Percentiles rank a stretch among this genome's conserved stretches.
Conservation (phyloP, 2,888 invertebrate genomes). For the Endotricha flammealis region DNA sequence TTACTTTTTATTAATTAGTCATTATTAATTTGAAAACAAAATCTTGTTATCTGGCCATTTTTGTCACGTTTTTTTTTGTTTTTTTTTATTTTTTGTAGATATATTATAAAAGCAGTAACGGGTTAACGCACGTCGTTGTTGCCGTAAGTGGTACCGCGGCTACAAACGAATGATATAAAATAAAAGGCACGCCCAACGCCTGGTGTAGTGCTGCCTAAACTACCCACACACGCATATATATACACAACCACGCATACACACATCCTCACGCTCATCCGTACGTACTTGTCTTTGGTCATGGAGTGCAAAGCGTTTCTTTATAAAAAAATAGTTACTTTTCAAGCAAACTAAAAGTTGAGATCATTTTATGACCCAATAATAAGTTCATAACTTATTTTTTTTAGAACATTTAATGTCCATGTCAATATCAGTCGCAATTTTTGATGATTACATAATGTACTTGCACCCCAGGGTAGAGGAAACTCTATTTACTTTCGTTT, state of each 20-base stretch:
- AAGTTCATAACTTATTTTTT: neutral
- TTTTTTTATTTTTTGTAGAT: too few relatives aligned
- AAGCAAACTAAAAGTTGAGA: neutral
- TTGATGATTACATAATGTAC: too few relatives aligned
- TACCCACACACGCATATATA: conserved; percentile 39
- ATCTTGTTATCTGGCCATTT: too few relatives aligned
- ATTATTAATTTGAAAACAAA: too few relatives aligned
- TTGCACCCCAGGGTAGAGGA: too few relatives aligned
- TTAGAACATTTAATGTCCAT: conserved; percentile 1
- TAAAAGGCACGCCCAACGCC: conserved; percentile 61
- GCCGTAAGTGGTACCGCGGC: neutral
- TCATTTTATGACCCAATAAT: neutral
- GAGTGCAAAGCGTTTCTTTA: too few relatives aligned
- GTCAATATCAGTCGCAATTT: too few relatives aligned
- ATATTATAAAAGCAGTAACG: too few relatives aligned
- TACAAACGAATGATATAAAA: conserved; percentile 27
- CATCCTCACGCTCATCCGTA: conserved; percentile 19
- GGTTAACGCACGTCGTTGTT: too few relatives aligned
- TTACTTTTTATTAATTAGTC: too few relatives aligned
- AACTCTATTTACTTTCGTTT: too few relatives aligned
- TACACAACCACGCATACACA: conserved; percentile 38
- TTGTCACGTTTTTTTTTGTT: too few relatives aligned
- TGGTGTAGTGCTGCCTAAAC: conserved; percentile 48
- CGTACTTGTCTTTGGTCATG: conserved; percentile 6
- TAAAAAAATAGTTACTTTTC: neutral